Evolutionary conservation across 2,113 vertebrate genomes (phyloP).

Genomic region (Bagarius yarrelli): DNA sequence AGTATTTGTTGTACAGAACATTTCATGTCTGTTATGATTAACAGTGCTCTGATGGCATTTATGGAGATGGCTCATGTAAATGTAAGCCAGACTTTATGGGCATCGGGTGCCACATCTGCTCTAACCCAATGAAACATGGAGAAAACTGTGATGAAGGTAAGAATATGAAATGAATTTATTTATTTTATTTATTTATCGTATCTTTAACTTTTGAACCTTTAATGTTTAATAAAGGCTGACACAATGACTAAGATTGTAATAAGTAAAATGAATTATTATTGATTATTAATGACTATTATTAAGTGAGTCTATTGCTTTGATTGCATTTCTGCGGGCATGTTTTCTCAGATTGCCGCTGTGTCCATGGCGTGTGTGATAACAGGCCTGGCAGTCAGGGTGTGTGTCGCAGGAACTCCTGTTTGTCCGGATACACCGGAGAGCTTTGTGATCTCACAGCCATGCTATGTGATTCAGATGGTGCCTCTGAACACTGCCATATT

Average conservation of each 20-base stretch:
- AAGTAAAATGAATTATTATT: not conserved
- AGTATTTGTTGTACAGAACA: too few relatives aligned
- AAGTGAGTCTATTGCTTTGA: not conserved
- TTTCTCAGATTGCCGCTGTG: constrained; percentile 81
- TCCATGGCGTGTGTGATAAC: constrained; percentile 94
- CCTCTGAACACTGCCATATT: constrained; percentile 78
- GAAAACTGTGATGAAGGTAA: constrained; percentile 87
- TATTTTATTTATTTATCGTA: not conserved
- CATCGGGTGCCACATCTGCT: constrained; percentile 92
- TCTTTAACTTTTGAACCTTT: too few relatives aligned
- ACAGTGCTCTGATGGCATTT: constrained; percentile 86
- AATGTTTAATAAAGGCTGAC: too few relatives aligned
- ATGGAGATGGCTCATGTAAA: constrained; percentile 82
- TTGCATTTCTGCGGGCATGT: not conserved
- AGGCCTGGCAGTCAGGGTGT: constrained; percentile 81
- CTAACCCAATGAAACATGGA: constrained; percentile 82
- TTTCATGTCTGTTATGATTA: not conserved
- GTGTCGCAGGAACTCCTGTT: constrained; percentile 82
- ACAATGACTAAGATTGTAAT: not conserved
- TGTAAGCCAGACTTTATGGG: constrained; percentile 83
- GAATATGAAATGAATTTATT: constrained; percentile 30
- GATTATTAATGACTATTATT: not conserved
- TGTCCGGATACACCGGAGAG: constrained; percentile 77
- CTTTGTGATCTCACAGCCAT: constrained; percentile 77
- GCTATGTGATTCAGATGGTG: constrained; percentile 68